These are phyloP conservation scores for Cheilosia variabilis DNA, from an alignment of 2,888 invertebrate species.

Conservation along the genomic window DNA sequence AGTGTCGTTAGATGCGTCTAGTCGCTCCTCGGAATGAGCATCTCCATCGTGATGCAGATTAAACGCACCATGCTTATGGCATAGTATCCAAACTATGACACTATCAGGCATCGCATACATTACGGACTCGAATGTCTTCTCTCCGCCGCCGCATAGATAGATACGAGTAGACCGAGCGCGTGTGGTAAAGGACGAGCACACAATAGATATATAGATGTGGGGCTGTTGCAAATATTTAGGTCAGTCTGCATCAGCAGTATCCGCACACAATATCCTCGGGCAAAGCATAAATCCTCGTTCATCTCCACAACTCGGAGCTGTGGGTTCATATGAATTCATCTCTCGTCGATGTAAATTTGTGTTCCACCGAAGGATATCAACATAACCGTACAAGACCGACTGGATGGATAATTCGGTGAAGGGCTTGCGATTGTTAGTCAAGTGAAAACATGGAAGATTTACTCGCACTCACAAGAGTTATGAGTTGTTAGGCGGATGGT, in stretches of 20 bases:
- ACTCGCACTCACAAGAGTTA: constrained; percentile 59
- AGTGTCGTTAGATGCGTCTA: constrained; percentile 43
- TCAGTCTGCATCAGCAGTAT: constrained; percentile 47
- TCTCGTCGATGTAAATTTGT: constrained; percentile 44
- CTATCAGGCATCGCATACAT: constrained; percentile 57
- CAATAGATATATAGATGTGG: background rate
- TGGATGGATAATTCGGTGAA: background rate
- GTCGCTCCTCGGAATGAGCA: constrained; percentile 6
- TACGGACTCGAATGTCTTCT: constrained; percentile 48
- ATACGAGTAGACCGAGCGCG: background rate
- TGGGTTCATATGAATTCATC: constrained; percentile 26
- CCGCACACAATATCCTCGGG: constrained; percentile 37
- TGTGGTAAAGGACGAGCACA: background rate
- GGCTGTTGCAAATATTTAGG: constrained; percentile 46
- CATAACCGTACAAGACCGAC: constrained; percentile 15
- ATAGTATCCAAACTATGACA: constrained; percentile 42
- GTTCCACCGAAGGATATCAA: constrained; percentile 46
- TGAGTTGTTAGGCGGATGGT: constrained; percentile 36
- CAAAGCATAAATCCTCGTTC: constrained; percentile 35
- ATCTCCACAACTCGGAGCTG: constrained; percentile 10
- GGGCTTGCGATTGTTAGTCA: constrained; percentile 42
- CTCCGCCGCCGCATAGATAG: background rate
- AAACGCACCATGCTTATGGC: constrained; percentile 34
- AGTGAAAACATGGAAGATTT: constrained; percentile 60
- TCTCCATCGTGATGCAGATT: constrained; percentile 33